A percentile compares a stretch with the other conserved stretches of the same genome.
Conservation (phyloP, 2,797 vertebrate genomes). For the Paramormyrops hopkinsi region DNA sequence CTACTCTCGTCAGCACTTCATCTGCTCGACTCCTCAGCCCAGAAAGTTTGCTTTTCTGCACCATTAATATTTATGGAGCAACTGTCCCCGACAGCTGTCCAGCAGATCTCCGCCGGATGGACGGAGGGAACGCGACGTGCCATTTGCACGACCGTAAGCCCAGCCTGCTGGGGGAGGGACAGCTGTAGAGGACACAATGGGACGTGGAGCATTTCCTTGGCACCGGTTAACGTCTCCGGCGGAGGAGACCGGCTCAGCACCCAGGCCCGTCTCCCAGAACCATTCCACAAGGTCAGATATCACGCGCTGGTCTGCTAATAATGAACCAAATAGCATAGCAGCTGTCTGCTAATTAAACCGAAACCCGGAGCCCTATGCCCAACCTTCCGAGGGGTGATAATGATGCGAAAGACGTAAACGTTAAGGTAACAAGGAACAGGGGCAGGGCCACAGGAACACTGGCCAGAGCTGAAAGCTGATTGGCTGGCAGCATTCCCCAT, state of each 20-base stretch:
- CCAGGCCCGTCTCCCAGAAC: conserved; percentile 35
- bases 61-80: background rate
- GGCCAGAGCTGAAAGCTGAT: background rate
- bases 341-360: conserved; percentile 65
- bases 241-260: background rate
- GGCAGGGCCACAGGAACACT: background rate
- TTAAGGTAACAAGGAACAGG: background rate
- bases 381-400: background rate
- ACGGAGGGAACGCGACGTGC: background rate
- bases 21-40: background rate
- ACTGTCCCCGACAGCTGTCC: background rate
- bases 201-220: background rate
- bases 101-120: background rate
- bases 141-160: background rate
- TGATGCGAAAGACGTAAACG: background rate
- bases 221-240: background rate
- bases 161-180: background rate
- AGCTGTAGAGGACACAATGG: background rate
- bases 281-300: conserved; percentile 69
- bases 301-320: conserved; percentile 68
- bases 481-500: background rate
- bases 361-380: background rate
- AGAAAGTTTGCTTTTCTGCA: background rate
- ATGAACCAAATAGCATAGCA: conserved; percentile 71
- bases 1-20: background rate